Base-by-base conservation (phyloP, 1,140 invertebrate species). In the Dolichoris vasculosae region DNA sequence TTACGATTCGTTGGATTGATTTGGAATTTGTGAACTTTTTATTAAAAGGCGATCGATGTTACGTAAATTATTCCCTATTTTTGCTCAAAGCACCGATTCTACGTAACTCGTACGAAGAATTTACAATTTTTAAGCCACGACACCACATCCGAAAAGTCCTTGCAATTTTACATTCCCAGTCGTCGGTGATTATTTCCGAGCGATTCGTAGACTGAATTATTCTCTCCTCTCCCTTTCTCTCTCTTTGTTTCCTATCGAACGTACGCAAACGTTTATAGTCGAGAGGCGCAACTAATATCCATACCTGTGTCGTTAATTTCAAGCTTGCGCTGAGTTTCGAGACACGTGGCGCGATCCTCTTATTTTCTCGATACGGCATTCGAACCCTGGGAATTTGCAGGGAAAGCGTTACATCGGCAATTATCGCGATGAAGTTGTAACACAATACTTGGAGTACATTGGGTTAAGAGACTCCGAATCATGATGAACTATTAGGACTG, bases 361-460 rank as follows among this genome's bases (percentile, higher is more conserved):
- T 48, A n/a, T 51, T 35, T 59, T 38, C 75, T 78, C 82, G 73
- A 64, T 67, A 76, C 32, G 35, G 48, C 38, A n/a, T 43, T 63
- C 11, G 35, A 30, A 26, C 8, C 76, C 77, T 85, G 83, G 83
- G 83, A 85, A 85, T 85, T 80, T n/a, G 35, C 32, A 69, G 83
- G 35, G 48, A 76, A 80, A 75, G 77, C 83, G 83, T 85, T 79
- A 40, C 48, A 46, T 59, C 35, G 67, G 63, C 77, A 76, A 85
- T 85, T 73, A 63, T 67, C 48, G 55, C 32, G 69, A 85, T 85
- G 38, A 69, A 85, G 83, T 85, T 63, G 77, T 80, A 80, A 75
- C 67, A 43, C 77, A 80, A 80, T 85, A 51, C 11, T 26, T 26
- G 26, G 1, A 63, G 76, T 63, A 40, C 40, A 55, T 75, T 73